These are phyloP conservation scores for Nowickia ferox DNA, from an alignment of 2,888 invertebrate genomes.

Conservation along the genomic window DNA sequence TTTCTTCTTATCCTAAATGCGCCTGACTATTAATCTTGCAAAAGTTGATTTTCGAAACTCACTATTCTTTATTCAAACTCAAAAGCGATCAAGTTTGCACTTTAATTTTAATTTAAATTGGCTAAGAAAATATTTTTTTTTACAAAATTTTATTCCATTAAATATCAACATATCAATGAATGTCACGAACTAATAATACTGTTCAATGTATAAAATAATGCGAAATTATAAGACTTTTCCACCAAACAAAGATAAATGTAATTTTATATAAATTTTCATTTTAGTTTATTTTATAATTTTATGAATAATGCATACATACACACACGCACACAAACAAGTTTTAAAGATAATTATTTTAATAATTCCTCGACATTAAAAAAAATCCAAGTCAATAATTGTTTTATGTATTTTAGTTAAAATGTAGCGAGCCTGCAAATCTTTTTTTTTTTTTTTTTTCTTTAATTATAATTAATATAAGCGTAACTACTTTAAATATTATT, in stretches of 20 bases:
- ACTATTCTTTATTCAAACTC: neutral
- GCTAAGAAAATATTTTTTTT: neutral
- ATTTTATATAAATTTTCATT: constrained; percentile 57
- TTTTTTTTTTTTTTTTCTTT: constrained; percentile 38
- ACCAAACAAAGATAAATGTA: constrained; percentile 73
- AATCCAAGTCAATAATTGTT: constrained; percentile 40
- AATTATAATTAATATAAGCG: constrained; percentile 33
- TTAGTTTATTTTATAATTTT: constrained; percentile 49
- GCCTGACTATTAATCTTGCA: neutral
- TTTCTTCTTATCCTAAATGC: constrained; percentile 17
- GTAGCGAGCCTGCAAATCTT: constrained; percentile 27
- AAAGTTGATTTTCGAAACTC: neutral
- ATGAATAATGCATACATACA: constrained; percentile 39
- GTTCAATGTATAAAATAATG: constrained; percentile 44
- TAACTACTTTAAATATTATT: constrained; percentile 39
- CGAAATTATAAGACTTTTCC: constrained; percentile 74
- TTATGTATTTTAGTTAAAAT: constrained; percentile 35
- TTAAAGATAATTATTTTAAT: constrained; percentile 34
- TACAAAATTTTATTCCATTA: constrained; percentile 19
- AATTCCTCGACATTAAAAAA: constrained; percentile 38
- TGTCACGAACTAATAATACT: neutral
- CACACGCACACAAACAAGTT: neutral
- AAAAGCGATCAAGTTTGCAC: constrained; percentile 6
- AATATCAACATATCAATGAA: neutral
- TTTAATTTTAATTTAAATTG: neutral